Evolutionary conservation across 2,113 vertebrate species (phyloP), one percentile per base, ranked within the genome.

Genomic region (Cyphotilapia sp.): DNA sequence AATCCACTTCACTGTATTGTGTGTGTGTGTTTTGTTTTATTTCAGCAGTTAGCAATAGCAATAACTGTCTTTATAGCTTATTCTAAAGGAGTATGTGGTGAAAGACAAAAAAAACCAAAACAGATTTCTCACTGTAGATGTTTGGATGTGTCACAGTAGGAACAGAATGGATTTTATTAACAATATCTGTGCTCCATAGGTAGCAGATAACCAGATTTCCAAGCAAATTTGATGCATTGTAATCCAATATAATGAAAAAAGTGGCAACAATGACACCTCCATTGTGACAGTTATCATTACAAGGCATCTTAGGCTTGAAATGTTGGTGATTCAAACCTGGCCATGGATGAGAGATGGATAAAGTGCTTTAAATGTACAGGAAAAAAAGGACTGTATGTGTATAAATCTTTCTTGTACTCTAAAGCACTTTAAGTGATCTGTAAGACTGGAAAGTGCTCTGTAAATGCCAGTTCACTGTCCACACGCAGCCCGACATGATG

Each of bases 1-100:
- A 47, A 80, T 19, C 49, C 53, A 81, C 94, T 93, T 42, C 59
- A 86, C 61, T 33, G 89, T 19, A 85, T 66, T 69, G 33, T 8
- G 19, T 35, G 19, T 35, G 59, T 38, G 81, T n/a, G 16, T 78
- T 6, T 56, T 33, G 38, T 59, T 38, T 88, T 63, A 85, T 82
- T 82, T 59, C 56, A 56, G 24, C 61, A 19, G 54, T 38, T 71
- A 31, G 35, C 40, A 53, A 57, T 81, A 27, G 74, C 27, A 49
- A 56, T 31, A 78, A 84, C 31, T 2, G 49, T 27, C 61, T 88
- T 53, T 53, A 57, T 7, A 80, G 49, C 49, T 22, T 35, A 35
- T 80, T 81, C 76, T 24, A 84, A 83, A 82, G 1, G 74, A 78
- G 45, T 31, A 51, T 78, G 45, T 51, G 42, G 2, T 78, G 42